Base-by-base conservation (phyloP, 1,140 invertebrate genomes). In the Drosophila nannoptera region DNA sequence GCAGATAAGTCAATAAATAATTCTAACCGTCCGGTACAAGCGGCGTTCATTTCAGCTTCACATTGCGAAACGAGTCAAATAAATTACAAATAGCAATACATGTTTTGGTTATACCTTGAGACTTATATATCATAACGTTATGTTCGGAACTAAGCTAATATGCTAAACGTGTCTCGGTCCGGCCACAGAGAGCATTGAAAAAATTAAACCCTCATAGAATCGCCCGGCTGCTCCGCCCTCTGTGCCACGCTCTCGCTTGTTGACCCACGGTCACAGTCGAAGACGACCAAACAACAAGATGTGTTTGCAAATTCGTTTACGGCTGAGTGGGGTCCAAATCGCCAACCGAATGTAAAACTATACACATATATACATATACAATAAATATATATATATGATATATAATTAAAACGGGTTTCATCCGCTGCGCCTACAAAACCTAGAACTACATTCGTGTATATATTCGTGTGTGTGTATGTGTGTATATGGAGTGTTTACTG, bases 31-130 rank as follows among this genome's bases (percentile, higher is more conserved):
- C 29, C 60, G 59, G 16, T n/a, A 14, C 14, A 42, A 56, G 49
- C 49, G 49, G 7, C 16, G 16, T 31, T 16, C 12, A 5, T 32
- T 45, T n/a, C 12, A 53, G 16, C 35, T 9, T 40, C 4, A 56
- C 11, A 52, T 67, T 67, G 65, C 49, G 50, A 35, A 50, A 56
- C 61, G 62, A 56, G 54, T 65, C 61, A 83, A 84, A 78, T 73
- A 78, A 84, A 64, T 77, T 83, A 83, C 64, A 78, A 69, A 75
- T 82, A 83, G 61, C 74, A 83, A 84, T 83, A 83, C 78, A 78
- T 78, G 61, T 78, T 84, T 84, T 70, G 78, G 76, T 83, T 83
- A 84, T 76, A 83, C 78, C 80, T 76, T 78, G 80, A 78, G 69
- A 83, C 58, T 73, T 69, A 73, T 63, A 60, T 66, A 66, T 75